Evolutionary conservation across 2,888 invertebrate species (phyloP).

Genomic region (Tromatobia lineatoria): DNA sequence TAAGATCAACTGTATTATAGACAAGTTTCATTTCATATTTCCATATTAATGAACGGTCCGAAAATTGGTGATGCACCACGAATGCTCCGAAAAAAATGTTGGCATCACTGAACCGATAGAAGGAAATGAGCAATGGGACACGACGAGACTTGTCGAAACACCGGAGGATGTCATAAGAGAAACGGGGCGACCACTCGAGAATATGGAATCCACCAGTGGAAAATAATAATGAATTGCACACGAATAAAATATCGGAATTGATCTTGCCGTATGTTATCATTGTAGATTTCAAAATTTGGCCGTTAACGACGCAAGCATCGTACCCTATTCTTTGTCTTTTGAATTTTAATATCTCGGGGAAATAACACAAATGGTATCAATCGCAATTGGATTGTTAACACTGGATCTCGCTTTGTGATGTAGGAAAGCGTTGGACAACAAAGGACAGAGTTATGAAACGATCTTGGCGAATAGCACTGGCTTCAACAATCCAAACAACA

Average conservation of each 20-base stretch:
- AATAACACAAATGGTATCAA: slow-evolving; percentile 4
- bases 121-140: not conserved
- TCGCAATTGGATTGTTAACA: slow-evolving; percentile 66
- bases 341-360: slow-evolving; percentile 23
- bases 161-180: not conserved
- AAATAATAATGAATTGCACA: slow-evolving; percentile 9
- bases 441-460: slow-evolving; percentile 92
- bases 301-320: slow-evolving; percentile 81
- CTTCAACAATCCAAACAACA: slow-evolving; percentile 96
- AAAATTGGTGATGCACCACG: slow-evolving; percentile 1
- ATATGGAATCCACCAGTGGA: slow-evolving; percentile 21
- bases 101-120: not conserved
- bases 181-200: not conserved
- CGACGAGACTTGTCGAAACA: slow-evolving; percentile 18
- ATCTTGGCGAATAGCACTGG: slow-evolving; percentile 93
- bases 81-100: slow-evolving; percentile 52
- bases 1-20: not conserved
- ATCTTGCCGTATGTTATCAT: slow-evolving; percentile 62
- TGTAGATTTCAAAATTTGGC: slow-evolving; percentile 78
- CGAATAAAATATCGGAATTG: not conserved
- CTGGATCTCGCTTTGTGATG: slow-evolving; percentile 80
- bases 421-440: slow-evolving; percentile 93
- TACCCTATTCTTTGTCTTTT: slow-evolving; percentile 69
- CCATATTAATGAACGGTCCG: slow-evolving; percentile 70
- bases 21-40: no score